phyloP scores from a whole-genome alignment of 2,113 vertebrate species.

The Takifugu bimaculatus region DNA sequence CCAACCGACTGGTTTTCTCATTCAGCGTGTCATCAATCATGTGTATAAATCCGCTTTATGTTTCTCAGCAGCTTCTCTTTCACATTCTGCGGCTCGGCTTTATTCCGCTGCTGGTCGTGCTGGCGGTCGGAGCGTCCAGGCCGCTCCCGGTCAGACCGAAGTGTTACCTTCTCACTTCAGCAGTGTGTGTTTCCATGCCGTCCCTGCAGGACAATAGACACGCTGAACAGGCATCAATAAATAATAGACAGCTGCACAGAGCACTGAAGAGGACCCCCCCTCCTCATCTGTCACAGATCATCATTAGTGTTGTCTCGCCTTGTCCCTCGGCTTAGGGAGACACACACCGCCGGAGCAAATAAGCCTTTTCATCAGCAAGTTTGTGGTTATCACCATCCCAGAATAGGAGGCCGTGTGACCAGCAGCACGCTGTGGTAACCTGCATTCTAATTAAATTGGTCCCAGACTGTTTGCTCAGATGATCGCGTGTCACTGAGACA shows the following conservation, averaged over 20 bases:
- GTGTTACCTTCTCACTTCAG: slow-evolving; percentile 39
- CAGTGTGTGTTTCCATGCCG: slow-evolving; percentile 50
- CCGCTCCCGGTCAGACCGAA: slow-evolving; percentile 6
- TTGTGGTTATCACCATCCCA: slow-evolving; percentile 16
- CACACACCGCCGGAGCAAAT: slow-evolving; percentile 49
- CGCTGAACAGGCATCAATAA: slow-evolving; percentile 49
- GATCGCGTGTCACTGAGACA: slow-evolving; percentile 35
- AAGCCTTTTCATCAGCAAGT: slow-evolving; percentile 39
- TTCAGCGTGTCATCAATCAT: background rate
- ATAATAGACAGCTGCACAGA: slow-evolving; percentile 41
- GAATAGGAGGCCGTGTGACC: background rate
- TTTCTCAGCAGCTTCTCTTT: background rate
- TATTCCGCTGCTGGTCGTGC: background rate
- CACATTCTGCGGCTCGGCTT: background rate
- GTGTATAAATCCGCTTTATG: background rate
- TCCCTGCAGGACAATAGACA: slow-evolving; percentile 41
- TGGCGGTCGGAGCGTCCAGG: background rate
- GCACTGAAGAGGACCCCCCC: slow-evolving; percentile 20
- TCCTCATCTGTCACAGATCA: slow-evolving; percentile 37
- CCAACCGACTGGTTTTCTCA: slow-evolving; percentile 26
- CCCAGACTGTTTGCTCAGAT: slow-evolving; percentile 36
- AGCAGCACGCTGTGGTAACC: slow-evolving; percentile 19
- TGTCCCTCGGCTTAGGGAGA: slow-evolving; percentile 40
- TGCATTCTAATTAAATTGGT: slow-evolving; percentile 43
- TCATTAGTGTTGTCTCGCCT: slow-evolving; percentile 43